Evolutionary conservation across 2,888 invertebrate species (phyloP).

Genomic region (Cryptocephalus moraei): DNA sequence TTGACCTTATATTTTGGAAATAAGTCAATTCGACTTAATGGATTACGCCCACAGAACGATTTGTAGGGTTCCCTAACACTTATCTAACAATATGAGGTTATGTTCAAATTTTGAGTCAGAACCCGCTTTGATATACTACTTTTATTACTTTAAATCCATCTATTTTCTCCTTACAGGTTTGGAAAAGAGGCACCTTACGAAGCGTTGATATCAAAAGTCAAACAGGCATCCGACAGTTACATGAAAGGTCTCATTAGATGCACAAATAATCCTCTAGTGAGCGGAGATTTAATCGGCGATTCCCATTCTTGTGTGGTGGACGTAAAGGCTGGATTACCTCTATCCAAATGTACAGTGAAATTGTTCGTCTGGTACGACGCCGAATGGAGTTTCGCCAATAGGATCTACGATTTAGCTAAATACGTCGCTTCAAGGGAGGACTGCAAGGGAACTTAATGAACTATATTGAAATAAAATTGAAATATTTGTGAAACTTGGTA

Average conservation of each 20-base stretch:
- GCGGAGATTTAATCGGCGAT: constrained; percentile 16
- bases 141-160: too few species aligned
- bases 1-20: too few species aligned
- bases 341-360: constrained; percentile 12
- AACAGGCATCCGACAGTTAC: constrained; percentile 15
- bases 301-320: constrained; percentile 16
- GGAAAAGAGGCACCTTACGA: constrained; percentile 12
- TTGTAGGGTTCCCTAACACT: too few species aligned
- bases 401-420: constrained; percentile 38
- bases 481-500: too few species aligned
- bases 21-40: too few species aligned
- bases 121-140: too few species aligned
- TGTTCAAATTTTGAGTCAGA: too few species aligned
- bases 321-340: constrained; percentile 10
- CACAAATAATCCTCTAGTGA: constrained; percentile 12
- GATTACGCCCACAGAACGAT: too few species aligned
- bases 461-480: too few species aligned
- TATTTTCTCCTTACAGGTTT: constrained; percentile 5
- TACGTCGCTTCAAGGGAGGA: constrained; percentile 26
- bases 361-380: constrained; percentile 19
- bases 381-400: constrained; percentile 15
- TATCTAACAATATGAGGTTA: too few species aligned
- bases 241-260: constrained; percentile 14
- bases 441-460: not conserved
- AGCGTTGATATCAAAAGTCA: constrained; percentile 10